Base-by-base conservation (phyloP, 1,140 invertebrate species). In the Drosophila rhopaloa region DNA sequence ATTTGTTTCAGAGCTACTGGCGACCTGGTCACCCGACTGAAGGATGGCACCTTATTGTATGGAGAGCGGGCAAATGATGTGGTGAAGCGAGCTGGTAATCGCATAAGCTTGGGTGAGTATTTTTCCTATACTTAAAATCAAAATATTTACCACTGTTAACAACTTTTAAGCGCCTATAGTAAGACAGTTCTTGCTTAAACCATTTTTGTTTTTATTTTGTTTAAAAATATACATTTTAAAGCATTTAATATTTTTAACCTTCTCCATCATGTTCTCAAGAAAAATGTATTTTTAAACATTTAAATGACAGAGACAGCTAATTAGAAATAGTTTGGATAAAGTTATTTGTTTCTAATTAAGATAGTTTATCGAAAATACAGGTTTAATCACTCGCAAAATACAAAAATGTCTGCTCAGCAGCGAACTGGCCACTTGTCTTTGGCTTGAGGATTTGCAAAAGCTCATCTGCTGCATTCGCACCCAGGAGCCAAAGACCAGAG, bases 341-440 rank as follows among this genome's bases (percentile, higher is more conserved):
- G n/a, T n/a, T 29, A n/a, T 41, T 7, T 6, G 2, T n/a, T 7
- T 13, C 0, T 10, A 8, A 27, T 0, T 27, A 13, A 5, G 13
- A 27, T 27, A 4, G 4, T 14, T 8, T 14, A 5, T 5, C 11
- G 2, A n/a, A 29, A n/a, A 48, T 43, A 5, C 7, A 84, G 81
- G 82, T 6, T 53, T 79, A n/a, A 88, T 86, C n/a, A 83, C 70
- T 9, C 62, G 84, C 10, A 91, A 83, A 40, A 83, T 91, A n/a
- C 81, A 91, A 48, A 74, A 46, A 16, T 76, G 76, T n/a, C 53
- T 88, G 19, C 72, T 55, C 0, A 71, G 41, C 38, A 59, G 58
- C n/a, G 74, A 89, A 9, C 41, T 91, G 24, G 61, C 51, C 10
- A 59, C 47, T 5, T 82, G 83, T 44, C 43, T 86, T 11, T 88